Percentiles rank a stretch among this genome's conserved stretches.
Evolutionary conservation across 2,113 vertebrate genomes (phyloP).

Genomic region (Sterrhoptilus dennistouni): DNA sequence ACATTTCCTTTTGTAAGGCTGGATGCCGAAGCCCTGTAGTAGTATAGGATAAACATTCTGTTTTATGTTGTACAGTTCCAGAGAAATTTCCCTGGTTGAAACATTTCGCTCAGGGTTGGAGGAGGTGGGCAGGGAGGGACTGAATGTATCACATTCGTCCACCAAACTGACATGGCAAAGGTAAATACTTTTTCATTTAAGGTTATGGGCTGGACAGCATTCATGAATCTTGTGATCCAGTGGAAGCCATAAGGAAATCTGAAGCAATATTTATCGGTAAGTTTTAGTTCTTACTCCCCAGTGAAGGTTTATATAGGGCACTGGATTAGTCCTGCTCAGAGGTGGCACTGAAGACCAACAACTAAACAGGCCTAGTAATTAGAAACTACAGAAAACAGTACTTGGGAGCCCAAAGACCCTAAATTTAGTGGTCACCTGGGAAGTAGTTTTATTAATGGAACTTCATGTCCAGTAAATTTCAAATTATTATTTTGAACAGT

Average conservation of each 20-base stretch:
- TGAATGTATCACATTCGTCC: background rate
- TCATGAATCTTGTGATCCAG: constrained; percentile 82
- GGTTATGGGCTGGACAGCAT: constrained; percentile 85
- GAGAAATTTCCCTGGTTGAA: background rate
- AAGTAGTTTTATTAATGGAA: background rate
- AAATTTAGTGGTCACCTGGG: background rate
- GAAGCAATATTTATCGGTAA: constrained; percentile 87
- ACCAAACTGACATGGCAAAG: background rate
- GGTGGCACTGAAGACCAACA: background rate
- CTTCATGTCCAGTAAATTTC: background rate
- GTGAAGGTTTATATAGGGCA: background rate
- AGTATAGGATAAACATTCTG: accelerated
- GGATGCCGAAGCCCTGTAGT: background rate
- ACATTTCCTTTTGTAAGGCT: background rate
- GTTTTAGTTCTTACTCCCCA: background rate
- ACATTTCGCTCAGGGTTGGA: background rate
- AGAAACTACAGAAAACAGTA: background rate
- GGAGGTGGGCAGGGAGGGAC: background rate
- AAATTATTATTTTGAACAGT: background rate
- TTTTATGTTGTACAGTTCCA: background rate
- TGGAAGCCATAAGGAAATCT: constrained; percentile 79
- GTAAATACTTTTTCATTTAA: constrained; percentile 47
- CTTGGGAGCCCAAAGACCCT: background rate
- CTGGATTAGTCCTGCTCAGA: background rate
- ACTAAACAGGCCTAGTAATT: background rate